Evolutionary conservation across 2,797 vertebrate species (phyloP), one percentile per base, ranked within the genome.

Genomic region (Hyperoplus immaculatus): DNA sequence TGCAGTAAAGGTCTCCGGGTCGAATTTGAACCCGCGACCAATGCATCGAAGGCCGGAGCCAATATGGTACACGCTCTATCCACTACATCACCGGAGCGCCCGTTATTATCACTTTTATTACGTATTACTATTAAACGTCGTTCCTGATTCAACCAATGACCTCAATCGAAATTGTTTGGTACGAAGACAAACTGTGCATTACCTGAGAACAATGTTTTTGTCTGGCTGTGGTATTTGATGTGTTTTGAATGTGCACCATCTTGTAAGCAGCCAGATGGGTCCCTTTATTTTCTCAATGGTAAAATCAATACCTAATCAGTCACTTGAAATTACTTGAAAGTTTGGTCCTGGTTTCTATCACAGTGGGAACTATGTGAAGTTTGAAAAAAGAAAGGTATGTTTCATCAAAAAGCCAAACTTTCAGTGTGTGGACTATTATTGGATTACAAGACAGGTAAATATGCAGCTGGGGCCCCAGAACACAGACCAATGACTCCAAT

Each of bases 361-460:
- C 62, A 62, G 15, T 36, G 36, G 15, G 21, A 41, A 43, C 12
- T 3, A 3, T 55, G 56, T 42, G 56, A 57, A 18, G 36, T 66
- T 36, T 41, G 13, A 53, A 65, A 77, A 61, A 18, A 29, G 4
- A 29, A 12, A 51, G 18, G 18, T 18, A 18, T 66, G 29, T 29
- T 72, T 66, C 16, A 39, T 65, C 38, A 75, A 53, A 77, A 62
- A 54, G 50, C 6, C 39, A 53, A 45, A 58, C 15, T 60, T 43
- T 59, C 47, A 39, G 8, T 45, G 10, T 54, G 18, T 3, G 71
- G 65, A 71, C 36, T 4, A 15, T 75, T 65, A 18, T 60, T 38
- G 0, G 58, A 70, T 42, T 39, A 41, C 1, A 6, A 36, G 3
- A 39, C 16, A 38, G 45, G 21, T 49, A 10, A 50, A 59, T 59